Conservation (phyloP, 2,113 vertebrate species). For the Stigmatopora nigra region DNA sequence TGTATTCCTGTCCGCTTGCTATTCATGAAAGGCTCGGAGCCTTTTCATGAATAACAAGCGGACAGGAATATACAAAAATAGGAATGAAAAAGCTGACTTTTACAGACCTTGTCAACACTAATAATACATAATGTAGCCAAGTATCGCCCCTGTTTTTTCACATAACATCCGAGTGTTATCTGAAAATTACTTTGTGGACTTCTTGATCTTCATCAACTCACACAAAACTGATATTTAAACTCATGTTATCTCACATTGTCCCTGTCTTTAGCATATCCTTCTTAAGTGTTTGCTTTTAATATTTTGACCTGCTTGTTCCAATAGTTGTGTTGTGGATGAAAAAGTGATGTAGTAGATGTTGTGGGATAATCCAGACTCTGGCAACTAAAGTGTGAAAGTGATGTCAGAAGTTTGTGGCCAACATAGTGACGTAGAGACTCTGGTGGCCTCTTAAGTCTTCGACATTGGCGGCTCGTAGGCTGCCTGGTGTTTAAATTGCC, state of each 20-base stretch:
- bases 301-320: constrained; percentile 31
- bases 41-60: no score
- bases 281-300: constrained; percentile 11
- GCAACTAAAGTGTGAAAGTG: constrained; percentile 43
- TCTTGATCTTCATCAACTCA: background rate
- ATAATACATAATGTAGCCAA: no score
- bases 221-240: background rate
- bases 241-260: background rate
- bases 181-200: background rate
- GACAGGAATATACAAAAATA: background rate
- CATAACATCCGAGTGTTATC: background rate
- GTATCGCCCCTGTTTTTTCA: background rate
- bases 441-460: constrained; percentile 15
- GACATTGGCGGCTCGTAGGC: constrained; percentile 26
- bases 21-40: no score
- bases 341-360: constrained; percentile 38
- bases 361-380: constrained; percentile 37
- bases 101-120: no score
- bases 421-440: constrained; percentile 35
- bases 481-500: constrained; percentile 19
- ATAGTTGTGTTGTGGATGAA: constrained; percentile 30
- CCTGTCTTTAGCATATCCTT: background rate
- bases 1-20: no score
- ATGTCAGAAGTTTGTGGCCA: constrained; percentile 30
- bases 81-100: no score